Conservation (phyloP, 2,113 vertebrate genomes). For the Microcebus murinus region DNA sequence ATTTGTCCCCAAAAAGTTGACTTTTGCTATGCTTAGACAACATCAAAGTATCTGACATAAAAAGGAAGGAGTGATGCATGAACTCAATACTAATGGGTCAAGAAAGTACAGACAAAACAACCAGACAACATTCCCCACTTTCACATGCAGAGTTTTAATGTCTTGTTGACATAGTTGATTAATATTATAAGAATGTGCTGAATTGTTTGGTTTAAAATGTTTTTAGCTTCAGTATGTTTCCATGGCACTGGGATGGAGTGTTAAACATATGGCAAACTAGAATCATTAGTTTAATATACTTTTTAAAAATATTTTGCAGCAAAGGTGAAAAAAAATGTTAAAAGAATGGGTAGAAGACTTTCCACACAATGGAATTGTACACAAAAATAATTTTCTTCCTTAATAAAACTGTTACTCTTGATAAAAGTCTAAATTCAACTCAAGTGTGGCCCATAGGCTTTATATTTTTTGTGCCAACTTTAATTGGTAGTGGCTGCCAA, state of each 20-base stretch:
- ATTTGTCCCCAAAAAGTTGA: slow-evolving; percentile 1
- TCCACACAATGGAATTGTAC: not conserved
- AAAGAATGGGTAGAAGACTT: not conserved
- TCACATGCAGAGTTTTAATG: not conserved
- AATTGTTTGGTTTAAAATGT: not conserved
- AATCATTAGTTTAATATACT: not conserved
- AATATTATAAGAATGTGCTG: not conserved
- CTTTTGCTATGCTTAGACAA: not conserved
- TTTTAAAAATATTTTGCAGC: not conserved
- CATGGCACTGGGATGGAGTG: not conserved
- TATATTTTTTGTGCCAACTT: not conserved
- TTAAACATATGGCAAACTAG: not conserved
- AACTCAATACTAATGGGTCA: not conserved
- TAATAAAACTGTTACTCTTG: not conserved
- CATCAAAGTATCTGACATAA: slow-evolving; percentile 53
- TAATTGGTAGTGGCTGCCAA: not conserved
- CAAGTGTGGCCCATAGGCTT: not conserved
- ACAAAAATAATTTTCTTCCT: not conserved
- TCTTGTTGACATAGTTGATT: not conserved
- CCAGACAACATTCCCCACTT: not conserved
- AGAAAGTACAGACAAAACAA: slow-evolving; percentile 12
- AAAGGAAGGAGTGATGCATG: not conserved
- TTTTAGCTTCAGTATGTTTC: not conserved
- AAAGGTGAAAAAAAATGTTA: not conserved
- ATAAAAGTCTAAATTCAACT: not conserved